phyloP scores from a whole-genome alignment of 2,888 invertebrate species.

The Drosophila greeni region DNA sequence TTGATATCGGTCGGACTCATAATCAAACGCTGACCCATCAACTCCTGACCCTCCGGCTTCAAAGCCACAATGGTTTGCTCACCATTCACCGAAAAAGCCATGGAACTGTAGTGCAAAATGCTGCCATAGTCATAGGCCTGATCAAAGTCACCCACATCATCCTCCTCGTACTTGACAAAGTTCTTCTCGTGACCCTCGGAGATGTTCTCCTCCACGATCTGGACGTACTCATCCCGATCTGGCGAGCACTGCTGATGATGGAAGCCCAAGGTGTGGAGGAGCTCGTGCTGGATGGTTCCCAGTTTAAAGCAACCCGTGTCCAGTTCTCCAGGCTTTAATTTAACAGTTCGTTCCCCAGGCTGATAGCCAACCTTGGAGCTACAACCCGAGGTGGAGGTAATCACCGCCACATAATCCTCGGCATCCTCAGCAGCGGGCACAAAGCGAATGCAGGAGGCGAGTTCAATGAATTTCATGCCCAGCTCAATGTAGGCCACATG shows the following conservation, averaged over 20 bases:
- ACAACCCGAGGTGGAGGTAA: conserved; percentile 81
- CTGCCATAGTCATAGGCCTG: conserved; percentile 87
- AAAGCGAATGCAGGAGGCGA: conserved; percentile 85
- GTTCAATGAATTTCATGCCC: conserved; percentile 85
- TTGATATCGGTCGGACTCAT: conserved; percentile 52
- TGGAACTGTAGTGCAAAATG: conserved; percentile 87
- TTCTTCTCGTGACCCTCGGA: conserved; percentile 82
- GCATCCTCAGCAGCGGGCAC: conserved; percentile 80
- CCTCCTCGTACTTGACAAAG: conserved; percentile 83
- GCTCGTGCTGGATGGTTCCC: conserved; percentile 85
- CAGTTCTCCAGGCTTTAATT: conserved; percentile 53
- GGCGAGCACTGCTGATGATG: conserved; percentile 88
- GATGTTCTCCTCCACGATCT: conserved; percentile 79
- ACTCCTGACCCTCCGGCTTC: conserved; percentile 36
- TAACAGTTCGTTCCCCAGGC: conserved; percentile 76
- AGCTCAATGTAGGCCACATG: conserved; percentile 82
- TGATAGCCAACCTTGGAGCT: conserved; percentile 86
- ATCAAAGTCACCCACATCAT: conserved; percentile 82
- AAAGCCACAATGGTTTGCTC: conserved; percentile 83
- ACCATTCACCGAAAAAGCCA: conserved; percentile 85
- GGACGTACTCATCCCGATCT: conserved; percentile 85
- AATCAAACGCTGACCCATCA: conserved; percentile 58
- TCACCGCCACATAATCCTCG: conserved; percentile 53
- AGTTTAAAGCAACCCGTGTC: conserved; percentile 71
- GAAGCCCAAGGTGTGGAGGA: conserved; percentile 88